Evolutionary conservation across 2,797 vertebrate genomes (phyloP).

Genomic region (Lacerta bilineata): DNA sequence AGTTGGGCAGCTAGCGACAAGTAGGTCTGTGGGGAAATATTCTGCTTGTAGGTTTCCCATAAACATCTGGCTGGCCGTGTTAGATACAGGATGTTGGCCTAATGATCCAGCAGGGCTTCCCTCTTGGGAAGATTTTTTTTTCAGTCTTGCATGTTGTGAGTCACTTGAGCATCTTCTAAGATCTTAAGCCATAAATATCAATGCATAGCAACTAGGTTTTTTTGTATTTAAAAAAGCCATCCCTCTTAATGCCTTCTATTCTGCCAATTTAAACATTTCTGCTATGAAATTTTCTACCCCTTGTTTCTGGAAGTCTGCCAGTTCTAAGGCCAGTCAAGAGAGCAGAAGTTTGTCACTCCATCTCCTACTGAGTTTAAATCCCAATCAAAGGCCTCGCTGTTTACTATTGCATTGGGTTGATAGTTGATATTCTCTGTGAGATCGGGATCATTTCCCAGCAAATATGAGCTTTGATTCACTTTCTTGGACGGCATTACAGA

Average conservation of each 20-base stretch:
- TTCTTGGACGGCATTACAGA: constrained; percentile 10
- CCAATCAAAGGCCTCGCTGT: constrained; percentile 40
- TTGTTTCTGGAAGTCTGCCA: constrained; percentile 48
- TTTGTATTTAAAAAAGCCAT: too few species aligned
- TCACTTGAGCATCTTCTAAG: neutral
- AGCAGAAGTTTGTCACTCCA: constrained; percentile 17
- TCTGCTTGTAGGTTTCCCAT: neutral
- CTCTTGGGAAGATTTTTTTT: neutral
- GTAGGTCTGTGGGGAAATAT: neutral
- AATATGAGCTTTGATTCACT: constrained; percentile 52
- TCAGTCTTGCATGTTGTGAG: neutral
- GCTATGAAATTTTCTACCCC: constrained; percentile 15
- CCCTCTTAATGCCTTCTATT: constrained; percentile 20
- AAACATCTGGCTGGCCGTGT: neutral
- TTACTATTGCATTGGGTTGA: constrained; percentile 45
- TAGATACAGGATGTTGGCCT: neutral
- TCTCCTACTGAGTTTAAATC: constrained; percentile 46
- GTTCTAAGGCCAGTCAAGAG: constrained; percentile 44
- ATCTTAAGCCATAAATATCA: neutral
- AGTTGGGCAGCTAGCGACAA: too few species aligned
- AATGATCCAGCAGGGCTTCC: neutral
- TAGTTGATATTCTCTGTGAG: constrained; percentile 61
- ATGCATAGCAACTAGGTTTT: constrained; percentile 28
- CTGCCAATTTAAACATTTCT: constrained; percentile 61
- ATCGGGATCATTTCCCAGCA: constrained; percentile 32